These are phyloP conservation scores for Paragorgia papillata DNA, from an alignment of 92 coral and sea anemone species.

Conservation along the genomic window DNA sequence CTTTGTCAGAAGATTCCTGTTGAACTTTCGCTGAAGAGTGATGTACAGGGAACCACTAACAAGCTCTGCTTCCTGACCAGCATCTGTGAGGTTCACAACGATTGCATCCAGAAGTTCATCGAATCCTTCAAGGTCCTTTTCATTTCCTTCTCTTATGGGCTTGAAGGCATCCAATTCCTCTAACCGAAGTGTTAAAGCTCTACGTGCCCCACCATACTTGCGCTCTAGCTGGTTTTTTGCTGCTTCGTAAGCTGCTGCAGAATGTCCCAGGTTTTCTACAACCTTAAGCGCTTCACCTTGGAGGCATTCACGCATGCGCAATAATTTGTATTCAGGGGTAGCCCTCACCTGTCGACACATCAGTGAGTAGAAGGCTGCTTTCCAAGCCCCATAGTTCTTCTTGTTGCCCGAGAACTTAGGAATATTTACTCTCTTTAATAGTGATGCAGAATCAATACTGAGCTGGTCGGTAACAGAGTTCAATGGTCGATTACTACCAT, in stretches of 20 bases:
- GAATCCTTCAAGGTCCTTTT: no score
- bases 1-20: no score
- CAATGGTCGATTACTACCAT: neutral
- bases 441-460: slow-evolving; percentile 28
- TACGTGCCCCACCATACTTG: slow-evolving; percentile 63
- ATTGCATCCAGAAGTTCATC: neutral
- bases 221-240: slow-evolving; percentile 61
- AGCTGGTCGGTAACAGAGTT: slow-evolving; percentile 29
- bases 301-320: slow-evolving; percentile 51
- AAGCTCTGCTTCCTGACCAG: slow-evolving; percentile 59
- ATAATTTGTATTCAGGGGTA: slow-evolving; percentile 63
- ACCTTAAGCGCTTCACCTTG: slow-evolving; percentile 62
- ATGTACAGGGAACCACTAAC: slow-evolving; percentile 64
- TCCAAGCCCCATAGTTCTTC: slow-evolving; percentile 33
- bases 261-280: slow-evolving; percentile 65
- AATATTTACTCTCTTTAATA: slow-evolving; percentile 45
- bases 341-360: neutral
- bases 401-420: slow-evolving; percentile 48
- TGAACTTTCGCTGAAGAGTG: slow-evolving; percentile 39
- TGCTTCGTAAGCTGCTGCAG: slow-evolving; percentile 60
- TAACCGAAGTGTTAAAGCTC: slow-evolving; percentile 49
- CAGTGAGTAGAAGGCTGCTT: neutral
- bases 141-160: slow-evolving; percentile 12
- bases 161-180: slow-evolving; percentile 62
- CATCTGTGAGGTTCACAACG: slow-evolving; percentile 65